Evolutionary conservation across 2,113 vertebrate genomes (phyloP).

Genomic region (Camelus dromedarius): DNA sequence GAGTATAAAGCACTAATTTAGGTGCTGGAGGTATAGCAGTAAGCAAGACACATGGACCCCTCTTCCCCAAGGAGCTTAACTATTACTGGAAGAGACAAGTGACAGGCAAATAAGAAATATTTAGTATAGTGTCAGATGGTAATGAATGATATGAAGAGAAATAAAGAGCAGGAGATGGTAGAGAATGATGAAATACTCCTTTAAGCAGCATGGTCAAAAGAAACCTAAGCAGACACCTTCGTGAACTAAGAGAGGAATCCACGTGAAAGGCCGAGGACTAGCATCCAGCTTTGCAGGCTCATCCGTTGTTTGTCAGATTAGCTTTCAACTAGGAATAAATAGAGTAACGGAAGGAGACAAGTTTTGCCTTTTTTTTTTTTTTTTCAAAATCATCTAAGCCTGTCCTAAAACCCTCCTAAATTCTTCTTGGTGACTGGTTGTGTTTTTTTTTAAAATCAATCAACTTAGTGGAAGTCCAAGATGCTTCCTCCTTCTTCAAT

Average conservation of each 20-base stretch:
- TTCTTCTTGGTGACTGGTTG: neutral
- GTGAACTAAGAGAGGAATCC: neutral
- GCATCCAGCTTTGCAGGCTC: neutral
- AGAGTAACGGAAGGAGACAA: neutral
- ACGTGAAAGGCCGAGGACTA: neutral
- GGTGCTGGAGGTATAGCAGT: neutral
- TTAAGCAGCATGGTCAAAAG: neutral
- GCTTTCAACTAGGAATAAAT: constrained; percentile 30
- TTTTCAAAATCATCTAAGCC: neutral
- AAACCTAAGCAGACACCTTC: neutral
- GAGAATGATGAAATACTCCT: neutral
- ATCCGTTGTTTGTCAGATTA: neutral
- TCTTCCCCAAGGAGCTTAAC: neutral
- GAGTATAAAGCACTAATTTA: neutral
- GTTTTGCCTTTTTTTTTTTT: neutral
- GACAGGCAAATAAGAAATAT: neutral
- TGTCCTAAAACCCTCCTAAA: neutral
- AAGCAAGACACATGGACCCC: neutral
- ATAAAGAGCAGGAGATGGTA: neutral
- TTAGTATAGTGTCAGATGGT: neutral
- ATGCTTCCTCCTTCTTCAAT: neutral
- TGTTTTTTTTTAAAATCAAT: neutral
- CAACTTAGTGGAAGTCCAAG: neutral
- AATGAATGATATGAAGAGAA: constrained; percentile 38
- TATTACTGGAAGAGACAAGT: neutral